Evolutionary conservation across 1,140 invertebrate species (phyloP).

Genomic region (Drosophila parvula): DNA sequence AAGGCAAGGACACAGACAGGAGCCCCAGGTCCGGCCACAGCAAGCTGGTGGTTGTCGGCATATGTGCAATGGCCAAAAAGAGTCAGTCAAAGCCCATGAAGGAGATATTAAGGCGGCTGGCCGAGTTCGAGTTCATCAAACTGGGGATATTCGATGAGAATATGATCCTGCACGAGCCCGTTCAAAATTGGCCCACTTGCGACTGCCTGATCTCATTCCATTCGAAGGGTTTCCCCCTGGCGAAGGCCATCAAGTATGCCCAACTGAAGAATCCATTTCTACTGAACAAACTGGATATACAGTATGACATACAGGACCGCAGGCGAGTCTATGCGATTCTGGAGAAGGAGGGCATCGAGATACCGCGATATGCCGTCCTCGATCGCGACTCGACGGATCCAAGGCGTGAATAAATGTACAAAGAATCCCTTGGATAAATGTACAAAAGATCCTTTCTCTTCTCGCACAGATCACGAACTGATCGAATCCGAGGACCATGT

Average conservation of each 20-base stretch:
- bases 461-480: conserved; percentile 91
- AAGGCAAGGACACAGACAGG: conserved; percentile 86
- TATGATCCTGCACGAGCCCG: conserved; percentile 96
- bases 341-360: conserved; percentile 97
- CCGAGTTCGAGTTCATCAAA: conserved; percentile 98
- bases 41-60: conserved; percentile 94
- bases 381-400: conserved; percentile 96
- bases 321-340: conserved; percentile 97
- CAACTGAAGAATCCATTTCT: conserved; percentile 97
- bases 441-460: conserved; percentile 28
- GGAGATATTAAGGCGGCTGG: conserved; percentile 97
- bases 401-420: conserved; percentile 87
- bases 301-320: conserved; percentile 98
- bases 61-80: conserved; percentile 99
- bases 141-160: conserved; percentile 97
- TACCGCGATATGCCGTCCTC: conserved; percentile 98
- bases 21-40: conserved; percentile 74
- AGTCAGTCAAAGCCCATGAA: conserved; percentile 99
- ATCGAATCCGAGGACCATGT: conserved; percentile 99
- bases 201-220: conserved; percentile 99
- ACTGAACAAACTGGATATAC: conserved; percentile 99
- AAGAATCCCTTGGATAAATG: not conserved
- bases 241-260: conserved; percentile 99
- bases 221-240: conserved; percentile 98
- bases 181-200: conserved; percentile 99